Percentiles rank a stretch among this genome's conserved stretches.
Evolutionary conservation across 2,888 invertebrate species (phyloP).

Genomic region (Agriopis leucophaearia): DNA sequence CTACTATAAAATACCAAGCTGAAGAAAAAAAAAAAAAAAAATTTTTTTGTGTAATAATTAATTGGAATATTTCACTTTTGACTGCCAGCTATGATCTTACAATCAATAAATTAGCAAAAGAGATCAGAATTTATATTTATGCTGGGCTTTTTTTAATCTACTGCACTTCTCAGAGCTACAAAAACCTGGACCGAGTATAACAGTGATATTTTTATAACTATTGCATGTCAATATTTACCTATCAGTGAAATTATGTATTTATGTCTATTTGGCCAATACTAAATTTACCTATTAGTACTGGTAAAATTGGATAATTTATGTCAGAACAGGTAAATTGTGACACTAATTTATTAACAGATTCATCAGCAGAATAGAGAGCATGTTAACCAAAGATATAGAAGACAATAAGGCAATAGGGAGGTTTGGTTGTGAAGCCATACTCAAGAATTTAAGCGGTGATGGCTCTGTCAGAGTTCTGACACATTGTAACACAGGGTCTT

Average conservation of each 20-base stretch:
- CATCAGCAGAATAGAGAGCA: slow-evolving; percentile 91
- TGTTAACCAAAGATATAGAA: slow-evolving; percentile 94
- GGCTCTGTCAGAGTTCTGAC: slow-evolving; percentile 92
- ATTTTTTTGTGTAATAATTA: too few species aligned
- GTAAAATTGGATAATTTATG: background rate
- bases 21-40: too few species aligned
- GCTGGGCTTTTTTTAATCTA: too few species aligned
- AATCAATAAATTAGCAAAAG: too few species aligned
- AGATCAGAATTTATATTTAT: too few species aligned
- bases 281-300: slow-evolving; percentile 17
- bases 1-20: too few species aligned
- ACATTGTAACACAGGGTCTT: slow-evolving; percentile 99
- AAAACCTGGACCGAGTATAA: slow-evolving; percentile 1
- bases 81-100: too few species aligned
- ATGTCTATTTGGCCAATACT: background rate
- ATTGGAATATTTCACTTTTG: too few species aligned
- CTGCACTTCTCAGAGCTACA: too few species aligned
- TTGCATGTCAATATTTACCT: slow-evolving; percentile 33
- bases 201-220: slow-evolving; percentile 26
- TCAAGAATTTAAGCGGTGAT: slow-evolving; percentile 86
- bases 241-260: background rate
- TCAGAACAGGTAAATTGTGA: slow-evolving; percentile 47
- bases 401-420: slow-evolving; percentile 96
- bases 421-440: slow-evolving; percentile 93
- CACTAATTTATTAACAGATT: slow-evolving; percentile 86